Conservation (phyloP, 2,797 vertebrate species). For the Danio choprae region DNA sequence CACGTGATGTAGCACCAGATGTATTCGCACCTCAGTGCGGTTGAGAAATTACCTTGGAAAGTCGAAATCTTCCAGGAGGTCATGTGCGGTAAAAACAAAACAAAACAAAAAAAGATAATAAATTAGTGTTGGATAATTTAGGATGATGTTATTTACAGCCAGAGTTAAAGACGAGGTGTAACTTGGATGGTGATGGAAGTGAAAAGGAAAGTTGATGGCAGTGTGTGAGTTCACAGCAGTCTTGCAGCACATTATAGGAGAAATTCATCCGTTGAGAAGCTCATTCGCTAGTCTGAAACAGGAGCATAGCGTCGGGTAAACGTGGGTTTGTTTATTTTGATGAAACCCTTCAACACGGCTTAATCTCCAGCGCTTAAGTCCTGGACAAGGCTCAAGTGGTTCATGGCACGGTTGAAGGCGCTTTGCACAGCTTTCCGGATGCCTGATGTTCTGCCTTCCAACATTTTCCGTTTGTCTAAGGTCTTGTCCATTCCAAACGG, state of each 20-base stretch:
- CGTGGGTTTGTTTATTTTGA: slow-evolving; percentile 2
- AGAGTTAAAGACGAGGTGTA: slow-evolving; percentile 66
- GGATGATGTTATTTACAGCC: slow-evolving; percentile 81
- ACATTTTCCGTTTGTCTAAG: slow-evolving; percentile 91
- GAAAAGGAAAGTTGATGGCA: slow-evolving; percentile 63
- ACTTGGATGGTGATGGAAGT: slow-evolving; percentile 54
- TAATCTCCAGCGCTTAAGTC: slow-evolving; percentile 82
- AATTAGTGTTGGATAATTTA: slow-evolving; percentile 91
- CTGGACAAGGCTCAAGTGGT: slow-evolving; percentile 84
- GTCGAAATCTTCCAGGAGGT: slow-evolving; percentile 71
- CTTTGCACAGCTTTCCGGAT: slow-evolving; percentile 89
- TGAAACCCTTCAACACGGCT: slow-evolving; percentile 52
- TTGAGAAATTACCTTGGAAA: slow-evolving; percentile 63
- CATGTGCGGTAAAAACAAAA: slow-evolving; percentile 73
- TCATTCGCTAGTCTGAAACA: slow-evolving; percentile 45
- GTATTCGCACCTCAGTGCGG: slow-evolving; percentile 69
- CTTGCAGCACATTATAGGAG: slow-evolving; percentile 76
- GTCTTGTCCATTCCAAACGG: slow-evolving; percentile 88
- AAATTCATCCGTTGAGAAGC: slow-evolving; percentile 78
- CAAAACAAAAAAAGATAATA: slow-evolving; percentile 86
- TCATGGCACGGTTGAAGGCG: slow-evolving; percentile 89
- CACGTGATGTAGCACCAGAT: slow-evolving; percentile 83
- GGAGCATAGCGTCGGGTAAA: slow-evolving; percentile 39
- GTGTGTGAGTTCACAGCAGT: slow-evolving; percentile 74
- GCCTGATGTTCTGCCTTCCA: slow-evolving; percentile 87